Conservation (phyloP, 2,797 vertebrate species). For the Micromesistius poutassou region DNA sequence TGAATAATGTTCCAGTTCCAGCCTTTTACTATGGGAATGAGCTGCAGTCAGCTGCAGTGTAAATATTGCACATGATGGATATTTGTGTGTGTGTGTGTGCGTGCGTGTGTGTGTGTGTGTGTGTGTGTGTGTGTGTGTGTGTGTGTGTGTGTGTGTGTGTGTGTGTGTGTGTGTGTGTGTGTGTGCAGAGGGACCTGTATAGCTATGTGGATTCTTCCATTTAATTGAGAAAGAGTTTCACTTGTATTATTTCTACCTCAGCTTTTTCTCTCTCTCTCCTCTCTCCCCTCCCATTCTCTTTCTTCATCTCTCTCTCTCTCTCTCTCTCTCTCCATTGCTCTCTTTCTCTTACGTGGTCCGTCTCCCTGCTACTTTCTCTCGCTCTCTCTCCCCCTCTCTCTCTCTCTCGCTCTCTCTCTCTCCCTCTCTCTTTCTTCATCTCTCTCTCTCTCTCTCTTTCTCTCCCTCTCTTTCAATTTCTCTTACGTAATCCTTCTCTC, state of each 20-base stretch:
- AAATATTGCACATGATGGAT: neutral
- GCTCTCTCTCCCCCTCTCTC: conserved; percentile 10
- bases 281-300: neutral
- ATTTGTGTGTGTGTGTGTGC: neutral
- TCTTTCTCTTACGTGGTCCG: neutral
- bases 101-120: conserved; percentile 1
- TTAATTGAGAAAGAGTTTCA: too few species aligned
- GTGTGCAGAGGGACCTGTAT: neutral
- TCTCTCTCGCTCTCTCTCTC: conserved; percentile 4
- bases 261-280: neutral
- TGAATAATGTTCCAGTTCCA: too few species aligned
- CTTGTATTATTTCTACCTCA: neutral
- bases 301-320: neutral
- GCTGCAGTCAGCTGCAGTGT: too few species aligned
- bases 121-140: neutral
- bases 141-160: conserved; percentile 1
- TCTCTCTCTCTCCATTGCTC: neutral
- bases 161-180: conserved; percentile 10
- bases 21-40: too few species aligned
- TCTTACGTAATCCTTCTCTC: too few species aligned
- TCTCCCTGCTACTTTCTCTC: conserved; percentile 4
- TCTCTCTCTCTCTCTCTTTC: conserved; percentile 19
- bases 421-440: neutral
- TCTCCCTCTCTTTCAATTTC: conserved; percentile 10
- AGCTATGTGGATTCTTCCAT: too few species aligned